A percentile compares a stretch with the other conserved stretches of the same genome.
These are phyloP conservation scores for Myiagra hebetior DNA, from an alignment of 2,113 vertebrate genomes.

Conservation along the genomic window DNA sequence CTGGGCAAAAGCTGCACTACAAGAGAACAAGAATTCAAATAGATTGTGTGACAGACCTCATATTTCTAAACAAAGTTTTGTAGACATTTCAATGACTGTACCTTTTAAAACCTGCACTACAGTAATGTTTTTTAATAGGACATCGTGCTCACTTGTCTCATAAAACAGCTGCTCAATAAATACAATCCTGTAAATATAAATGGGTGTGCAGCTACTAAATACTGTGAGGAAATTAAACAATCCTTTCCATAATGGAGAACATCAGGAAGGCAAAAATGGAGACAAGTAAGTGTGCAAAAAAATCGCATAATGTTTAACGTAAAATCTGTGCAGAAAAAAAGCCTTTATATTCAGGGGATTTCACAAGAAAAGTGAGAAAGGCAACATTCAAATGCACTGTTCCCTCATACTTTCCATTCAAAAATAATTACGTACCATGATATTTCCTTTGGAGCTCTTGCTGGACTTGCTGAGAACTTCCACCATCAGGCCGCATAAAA, in stretches of 20 bases:
- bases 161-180: neutral
- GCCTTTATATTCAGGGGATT: neutral
- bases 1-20: neutral
- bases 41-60: neutral
- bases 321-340: neutral
- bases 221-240: neutral
- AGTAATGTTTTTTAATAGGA: neutral
- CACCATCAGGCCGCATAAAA: slow-evolving; percentile 88
- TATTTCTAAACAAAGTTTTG: neutral
- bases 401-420: neutral
- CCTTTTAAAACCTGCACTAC: neutral
- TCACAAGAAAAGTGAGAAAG: neutral
- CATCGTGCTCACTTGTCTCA: neutral
- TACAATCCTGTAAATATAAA: neutral
- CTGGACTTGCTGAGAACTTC: slow-evolving; percentile 91
- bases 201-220: neutral
- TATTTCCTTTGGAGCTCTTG: slow-evolving; percentile 95
- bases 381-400: neutral
- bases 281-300: neutral
- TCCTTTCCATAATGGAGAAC: neutral
- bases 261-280: neutral
- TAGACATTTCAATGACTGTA: neutral
- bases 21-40: neutral
- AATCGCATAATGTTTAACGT: neutral
- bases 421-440: slow-evolving; percentile 78